phyloP scores from a whole-genome alignment of 2,888 invertebrate genomes.

The Oxystoma pomonae region DNA sequence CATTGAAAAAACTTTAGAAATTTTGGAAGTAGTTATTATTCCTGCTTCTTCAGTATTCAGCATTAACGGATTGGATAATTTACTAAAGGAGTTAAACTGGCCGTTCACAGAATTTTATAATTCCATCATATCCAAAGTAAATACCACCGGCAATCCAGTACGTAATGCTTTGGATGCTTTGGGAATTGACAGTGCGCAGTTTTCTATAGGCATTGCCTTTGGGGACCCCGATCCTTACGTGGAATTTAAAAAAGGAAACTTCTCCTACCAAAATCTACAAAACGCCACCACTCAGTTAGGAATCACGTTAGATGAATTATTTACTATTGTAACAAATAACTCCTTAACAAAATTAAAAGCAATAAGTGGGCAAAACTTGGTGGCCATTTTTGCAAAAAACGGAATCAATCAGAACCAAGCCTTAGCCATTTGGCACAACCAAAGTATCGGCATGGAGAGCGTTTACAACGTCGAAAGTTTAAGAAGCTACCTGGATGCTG shows the following conservation, averaged over 20 bases:
- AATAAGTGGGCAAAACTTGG: conserved; percentile 8
- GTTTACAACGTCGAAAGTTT: conserved; percentile 52
- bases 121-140: conserved; percentile 12
- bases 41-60: conserved; percentile 15
- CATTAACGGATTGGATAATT: conserved; percentile 20
- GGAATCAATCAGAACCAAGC: conserved; percentile 14
- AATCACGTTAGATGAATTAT: conserved; percentile 19
- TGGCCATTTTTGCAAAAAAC: conserved; percentile 12
- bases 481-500: conserved; percentile 52
- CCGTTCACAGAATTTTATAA: conserved; percentile 24
- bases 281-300: conserved; percentile 13
- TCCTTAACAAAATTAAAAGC: conserved; percentile 8
- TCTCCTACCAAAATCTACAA: conserved; percentile 15
- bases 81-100: conserved; percentile 10
- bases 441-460: conserved; percentile 15
- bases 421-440: conserved; percentile 17
- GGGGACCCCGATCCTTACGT: conserved; percentile 23
- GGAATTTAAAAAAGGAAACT: conserved; percentile 26
- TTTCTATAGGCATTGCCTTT: conserved; percentile 19
- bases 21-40: conserved; percentile 13
- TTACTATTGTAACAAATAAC: conserved; percentile 14
- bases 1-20: conserved; percentile 4
- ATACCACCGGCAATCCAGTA: conserved; percentile 16
- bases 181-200: conserved; percentile 17
- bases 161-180: conserved; percentile 17